These are phyloP conservation scores for Cladorhizidae sp. DNA, from an alignment of 37 sponge, comb jelly and placozoan genomes.

Conservation along the genomic window DNA sequence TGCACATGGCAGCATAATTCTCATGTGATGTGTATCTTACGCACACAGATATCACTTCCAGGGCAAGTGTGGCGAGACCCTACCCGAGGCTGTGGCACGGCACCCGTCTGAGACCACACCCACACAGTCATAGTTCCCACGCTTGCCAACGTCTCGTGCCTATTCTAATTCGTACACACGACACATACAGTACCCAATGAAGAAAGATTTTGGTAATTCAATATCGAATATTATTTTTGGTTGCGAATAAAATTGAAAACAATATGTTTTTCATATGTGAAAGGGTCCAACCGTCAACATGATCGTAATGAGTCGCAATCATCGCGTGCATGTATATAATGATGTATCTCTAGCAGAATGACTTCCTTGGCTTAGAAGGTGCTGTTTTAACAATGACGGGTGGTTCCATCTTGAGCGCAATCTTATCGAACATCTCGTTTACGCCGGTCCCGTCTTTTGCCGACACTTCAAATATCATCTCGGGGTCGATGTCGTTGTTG, in stretches of 20 bases:
- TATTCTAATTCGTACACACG: neutral
- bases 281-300: too few relatives aligned
- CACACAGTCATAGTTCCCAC: too few relatives aligned
- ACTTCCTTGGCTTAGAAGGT: neutral
- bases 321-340: too few relatives aligned
- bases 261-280: too few relatives aligned
- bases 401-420: conserved; percentile 62
- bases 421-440: conserved; percentile 57
- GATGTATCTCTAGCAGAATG: too few relatives aligned
- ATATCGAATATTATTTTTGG: too few relatives aligned
- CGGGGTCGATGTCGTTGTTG: conserved; percentile 55
- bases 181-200: too few relatives aligned
- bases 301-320: too few relatives aligned
- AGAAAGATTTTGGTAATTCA: too few relatives aligned
- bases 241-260: too few relatives aligned
- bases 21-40: neutral
- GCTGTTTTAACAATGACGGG: neutral
- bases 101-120: conserved; percentile 38
- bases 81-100: conserved; percentile 77
- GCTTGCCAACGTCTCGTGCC: too few relatives aligned
- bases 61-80: conserved; percentile 88
- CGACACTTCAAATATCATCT: conserved; percentile 71
- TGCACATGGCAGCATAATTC: too few relatives aligned
- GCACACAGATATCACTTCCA: conserved; percentile 82
- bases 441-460: conserved; percentile 50